These are phyloP conservation scores for Falco cherrug DNA, from an alignment of 2,797 vertebrate genomes.

Conservation along the genomic window DNA sequence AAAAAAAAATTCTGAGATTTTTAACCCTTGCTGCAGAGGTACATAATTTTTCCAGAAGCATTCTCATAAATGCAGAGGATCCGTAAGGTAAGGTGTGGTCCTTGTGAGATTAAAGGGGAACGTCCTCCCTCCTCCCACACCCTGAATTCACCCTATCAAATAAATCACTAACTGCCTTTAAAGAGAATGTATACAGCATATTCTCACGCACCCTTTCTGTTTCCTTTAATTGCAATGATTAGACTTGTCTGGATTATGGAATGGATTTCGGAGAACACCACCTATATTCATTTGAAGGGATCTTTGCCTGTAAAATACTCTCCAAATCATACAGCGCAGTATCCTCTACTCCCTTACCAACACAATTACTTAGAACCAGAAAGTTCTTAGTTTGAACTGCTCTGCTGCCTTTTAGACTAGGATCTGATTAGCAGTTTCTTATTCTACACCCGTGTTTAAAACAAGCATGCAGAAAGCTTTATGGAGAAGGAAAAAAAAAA, in stretches of 20 bases:
- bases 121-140: not conserved
- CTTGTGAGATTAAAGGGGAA: not conserved
- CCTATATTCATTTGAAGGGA: slow-evolving; percentile 33
- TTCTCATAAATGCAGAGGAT: not conserved
- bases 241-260: slow-evolving; percentile 34
- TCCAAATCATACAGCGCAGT: not conserved
- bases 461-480: slow-evolving; percentile 8
- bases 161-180: slow-evolving; percentile 31
- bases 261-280: slow-evolving; percentile 18
- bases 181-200: not conserved
- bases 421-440: slow-evolving; percentile 6
- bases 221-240: slow-evolving; percentile 33
- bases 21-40: slow-evolving; percentile 69
- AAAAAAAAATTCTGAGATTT: slow-evolving; percentile 58
- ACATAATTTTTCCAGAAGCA: not conserved
- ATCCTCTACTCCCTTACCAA: not conserved
- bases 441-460: slow-evolving; percentile 16
- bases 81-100: not conserved
- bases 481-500: not conserved
- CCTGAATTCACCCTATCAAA: slow-evolving; percentile 13
- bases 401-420: slow-evolving; percentile 12
- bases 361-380: not conserved
- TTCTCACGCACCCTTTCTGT: slow-evolving; percentile 5
- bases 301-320: slow-evolving; percentile 15
- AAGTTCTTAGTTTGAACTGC: not conserved